A percentile compares a stretch with the other conserved stretches of the same genome.
Evolutionary conservation across 1,140 invertebrate genomes (phyloP).

Genomic region (Rhynchophorus ferrugineus): DNA sequence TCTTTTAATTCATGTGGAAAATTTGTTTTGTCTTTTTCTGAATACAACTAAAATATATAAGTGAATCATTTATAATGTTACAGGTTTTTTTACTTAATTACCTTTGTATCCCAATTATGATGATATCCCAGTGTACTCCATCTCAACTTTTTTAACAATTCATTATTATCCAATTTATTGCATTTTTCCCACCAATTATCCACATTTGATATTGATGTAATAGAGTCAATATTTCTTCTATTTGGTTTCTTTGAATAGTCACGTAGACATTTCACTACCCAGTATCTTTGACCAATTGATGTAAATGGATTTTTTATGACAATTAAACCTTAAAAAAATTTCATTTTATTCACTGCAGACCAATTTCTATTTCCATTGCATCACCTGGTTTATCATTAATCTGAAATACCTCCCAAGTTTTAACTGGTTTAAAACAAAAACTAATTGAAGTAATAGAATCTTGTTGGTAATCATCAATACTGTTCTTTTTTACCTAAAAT

Average conservation of each 20-base stretch:
- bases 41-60: slow-evolving; percentile 51
- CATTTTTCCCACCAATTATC: slow-evolving; percentile 41
- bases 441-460: slow-evolving; percentile 1
- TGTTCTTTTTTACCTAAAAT: slow-evolving; percentile 8
- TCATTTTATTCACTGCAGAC: slow-evolving; percentile 7
- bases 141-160: slow-evolving; percentile 59
- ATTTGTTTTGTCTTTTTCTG: slow-evolving; percentile 51
- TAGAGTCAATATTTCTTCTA: slow-evolving; percentile 66
- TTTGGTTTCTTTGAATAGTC: slow-evolving; percentile 72
- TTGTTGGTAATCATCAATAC: slow-evolving; percentile 8
- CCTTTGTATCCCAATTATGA: slow-evolving; percentile 92
- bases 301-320: slow-evolving; percentile 82
- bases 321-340: slow-evolving; percentile 55
- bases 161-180: slow-evolving; percentile 35
- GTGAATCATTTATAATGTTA: no score
- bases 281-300: slow-evolving; percentile 64
- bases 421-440: slow-evolving; percentile 45
- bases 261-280: slow-evolving; percentile 70
- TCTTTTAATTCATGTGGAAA: slow-evolving; percentile 67
- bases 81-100: no score
- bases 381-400: slow-evolving; percentile 50
- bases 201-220: slow-evolving; percentile 41
- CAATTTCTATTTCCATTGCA: neutral
- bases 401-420: slow-evolving; percentile 52
- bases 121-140: slow-evolving; percentile 94